Evolutionary conservation across 2,888 invertebrate species (phyloP).

Genomic region (Nomada fabriciana): DNA sequence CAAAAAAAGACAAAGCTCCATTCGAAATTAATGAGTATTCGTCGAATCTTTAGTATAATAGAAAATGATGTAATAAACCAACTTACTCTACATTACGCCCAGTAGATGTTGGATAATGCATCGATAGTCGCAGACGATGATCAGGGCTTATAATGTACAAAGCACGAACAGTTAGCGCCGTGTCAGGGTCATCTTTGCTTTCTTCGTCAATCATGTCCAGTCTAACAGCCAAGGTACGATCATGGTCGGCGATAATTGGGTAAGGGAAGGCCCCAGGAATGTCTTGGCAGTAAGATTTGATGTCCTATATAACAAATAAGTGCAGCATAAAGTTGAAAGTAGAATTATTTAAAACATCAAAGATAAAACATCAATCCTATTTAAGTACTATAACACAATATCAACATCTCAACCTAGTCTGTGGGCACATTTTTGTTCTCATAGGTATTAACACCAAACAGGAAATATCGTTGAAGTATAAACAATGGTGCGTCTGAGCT

Average conservation of each 20-base stretch:
- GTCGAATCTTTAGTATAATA: neutral
- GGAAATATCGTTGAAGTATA: no score
- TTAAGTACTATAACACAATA: no score
- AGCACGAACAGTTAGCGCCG: constrained; percentile 90
- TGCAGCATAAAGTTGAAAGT: neutral
- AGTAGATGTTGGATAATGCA: constrained; percentile 94
- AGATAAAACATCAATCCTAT: neutral
- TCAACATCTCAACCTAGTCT: no score
- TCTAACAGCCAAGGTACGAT: constrained; percentile 89
- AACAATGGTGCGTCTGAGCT: no score
- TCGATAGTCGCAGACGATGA: constrained; percentile 91
- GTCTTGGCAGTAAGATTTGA: constrained; percentile 89
- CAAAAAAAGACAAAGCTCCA: no score
- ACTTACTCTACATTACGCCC: constrained; percentile 94
- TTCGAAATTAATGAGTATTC: no score
- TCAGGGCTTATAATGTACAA: constrained; percentile 93
- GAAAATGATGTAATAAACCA: neutral
- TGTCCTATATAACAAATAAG: constrained; percentile 84
- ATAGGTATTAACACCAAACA: no score
- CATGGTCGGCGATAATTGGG: constrained; percentile 92
- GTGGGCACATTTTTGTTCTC: no score
- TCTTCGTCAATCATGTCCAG: constrained; percentile 93
- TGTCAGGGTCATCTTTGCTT: constrained; percentile 88
- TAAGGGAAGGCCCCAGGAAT: constrained; percentile 91
- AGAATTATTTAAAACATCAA: neutral